phyloP scores from a whole-genome alignment of 2,113 vertebrate species.

The Gavia stellata region DNA sequence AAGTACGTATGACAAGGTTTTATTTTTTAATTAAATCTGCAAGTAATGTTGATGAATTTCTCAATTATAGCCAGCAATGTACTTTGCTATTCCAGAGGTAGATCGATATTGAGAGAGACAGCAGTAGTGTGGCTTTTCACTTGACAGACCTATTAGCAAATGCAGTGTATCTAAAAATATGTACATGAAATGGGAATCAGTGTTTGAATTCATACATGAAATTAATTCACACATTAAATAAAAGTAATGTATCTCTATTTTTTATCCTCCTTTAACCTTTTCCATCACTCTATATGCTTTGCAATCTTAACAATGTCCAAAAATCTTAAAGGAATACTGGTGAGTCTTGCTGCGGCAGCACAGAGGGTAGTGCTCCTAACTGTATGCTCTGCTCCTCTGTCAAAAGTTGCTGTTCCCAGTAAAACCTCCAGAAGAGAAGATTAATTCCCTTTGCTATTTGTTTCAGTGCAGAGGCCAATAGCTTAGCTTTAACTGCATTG shows the following conservation, averaged over 20 bases:
- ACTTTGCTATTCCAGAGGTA: not conserved
- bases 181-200: not conserved
- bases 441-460: not conserved
- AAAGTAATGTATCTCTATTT: not conserved
- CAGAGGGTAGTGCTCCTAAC: not conserved
- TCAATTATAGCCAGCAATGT: not conserved
- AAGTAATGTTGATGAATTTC: not conserved
- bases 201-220: not conserved
- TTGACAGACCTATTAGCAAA: not conserved
- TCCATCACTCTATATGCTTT: not conserved
- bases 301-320: not conserved
- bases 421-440: not conserved
- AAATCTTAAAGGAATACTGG: not conserved
- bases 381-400: not conserved
- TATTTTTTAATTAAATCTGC: not conserved
- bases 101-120: fast-evolving
- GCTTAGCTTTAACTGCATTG: not conserved
- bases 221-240: not conserved
- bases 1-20: not conserved
- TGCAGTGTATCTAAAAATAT: not conserved
- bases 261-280: not conserved
- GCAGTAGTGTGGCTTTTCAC: not conserved
- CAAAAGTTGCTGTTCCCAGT: not conserved
- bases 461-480: not conserved
- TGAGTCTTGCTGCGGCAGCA: not conserved